Percentiles rank a stretch among this genome's conserved stretches.
phyloP scores from a whole-genome alignment of 2,797 vertebrate species.

The Sebastes diaconus region DNA sequence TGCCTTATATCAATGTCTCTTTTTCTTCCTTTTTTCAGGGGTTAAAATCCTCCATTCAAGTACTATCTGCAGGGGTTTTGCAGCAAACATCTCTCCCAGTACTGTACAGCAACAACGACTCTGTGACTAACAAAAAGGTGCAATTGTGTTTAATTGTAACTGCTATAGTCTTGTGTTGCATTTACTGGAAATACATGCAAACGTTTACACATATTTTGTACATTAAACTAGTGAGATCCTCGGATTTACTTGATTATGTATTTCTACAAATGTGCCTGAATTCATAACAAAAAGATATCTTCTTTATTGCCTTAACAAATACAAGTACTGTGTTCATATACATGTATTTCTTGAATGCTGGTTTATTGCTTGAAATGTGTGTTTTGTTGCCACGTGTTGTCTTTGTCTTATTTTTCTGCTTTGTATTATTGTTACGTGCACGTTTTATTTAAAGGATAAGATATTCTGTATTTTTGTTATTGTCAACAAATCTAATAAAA shows the following conservation, averaged over 20 bases:
- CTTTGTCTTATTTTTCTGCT: conserved; percentile 9
- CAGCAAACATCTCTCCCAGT: conserved; percentile 29
- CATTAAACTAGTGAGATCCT: conserved; percentile 24
- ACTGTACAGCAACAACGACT: conserved; percentile 5
- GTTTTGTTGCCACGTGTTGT: conserved; percentile 44
- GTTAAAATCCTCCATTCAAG: conserved; percentile 42
- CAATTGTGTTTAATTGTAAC: conserved; percentile 1
- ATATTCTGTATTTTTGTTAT: neutral
- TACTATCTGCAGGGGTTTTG: neutral
- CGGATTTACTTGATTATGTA: conserved; percentile 33
- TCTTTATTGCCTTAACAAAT: conserved; percentile 23
- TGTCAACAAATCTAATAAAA: neutral
- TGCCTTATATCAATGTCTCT: neutral
- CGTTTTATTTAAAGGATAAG: conserved; percentile 21
- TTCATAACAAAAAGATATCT: conserved; percentile 14
- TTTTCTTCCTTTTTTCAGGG: conserved; percentile 61
- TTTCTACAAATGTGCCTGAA: conserved; percentile 34
- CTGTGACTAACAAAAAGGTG: conserved; percentile 3
- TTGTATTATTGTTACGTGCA: neutral
- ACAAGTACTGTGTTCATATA: conserved; percentile 28
- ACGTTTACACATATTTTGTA: conserved; percentile 33
- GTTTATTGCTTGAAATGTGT: conserved; percentile 57
- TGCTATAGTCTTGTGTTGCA: conserved; percentile 13
- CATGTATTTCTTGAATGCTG: conserved; percentile 30
- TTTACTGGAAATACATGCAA: conserved; percentile 37